Evolutionary conservation across 1,140 invertebrate genomes (phyloP).

Genomic region (Aphis craccivora): DNA sequence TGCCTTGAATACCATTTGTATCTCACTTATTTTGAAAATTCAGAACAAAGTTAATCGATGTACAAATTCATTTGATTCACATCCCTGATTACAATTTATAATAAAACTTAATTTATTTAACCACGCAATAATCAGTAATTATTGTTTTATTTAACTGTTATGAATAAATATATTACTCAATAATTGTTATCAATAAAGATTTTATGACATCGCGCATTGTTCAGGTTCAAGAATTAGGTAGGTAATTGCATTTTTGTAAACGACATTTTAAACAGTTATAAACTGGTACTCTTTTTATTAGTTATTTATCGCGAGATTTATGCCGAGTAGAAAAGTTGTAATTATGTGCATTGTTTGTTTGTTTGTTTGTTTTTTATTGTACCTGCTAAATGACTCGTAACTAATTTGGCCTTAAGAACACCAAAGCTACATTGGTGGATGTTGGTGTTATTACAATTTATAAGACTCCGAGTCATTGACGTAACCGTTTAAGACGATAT

Average conservation of each 20-base stretch:
- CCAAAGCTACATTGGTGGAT: background rate
- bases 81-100: background rate
- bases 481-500: constrained; percentile 22
- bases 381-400: background rate
- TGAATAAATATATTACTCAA: background rate
- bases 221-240: background rate
- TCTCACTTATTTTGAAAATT: background rate
- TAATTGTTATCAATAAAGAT: background rate
- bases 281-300: background rate
- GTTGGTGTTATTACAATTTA: background rate
- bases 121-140: background rate
- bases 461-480: background rate
- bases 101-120: background rate
- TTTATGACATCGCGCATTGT: background rate
- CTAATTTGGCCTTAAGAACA: background rate
- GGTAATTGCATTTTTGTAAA: background rate
- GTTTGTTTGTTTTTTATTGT: background rate
- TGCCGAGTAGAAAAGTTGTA: background rate
- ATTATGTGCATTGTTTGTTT: background rate
- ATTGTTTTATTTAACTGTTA: background rate
- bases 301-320: background rate
- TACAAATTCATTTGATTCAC: background rate
- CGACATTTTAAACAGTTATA: background rate
- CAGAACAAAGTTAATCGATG: background rate
- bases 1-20: background rate